Percentiles rank a stretch among this genome's conserved stretches.
Evolutionary conservation across 1,140 invertebrate genomes (phyloP).

Genomic region (Limonius californicus): DNA sequence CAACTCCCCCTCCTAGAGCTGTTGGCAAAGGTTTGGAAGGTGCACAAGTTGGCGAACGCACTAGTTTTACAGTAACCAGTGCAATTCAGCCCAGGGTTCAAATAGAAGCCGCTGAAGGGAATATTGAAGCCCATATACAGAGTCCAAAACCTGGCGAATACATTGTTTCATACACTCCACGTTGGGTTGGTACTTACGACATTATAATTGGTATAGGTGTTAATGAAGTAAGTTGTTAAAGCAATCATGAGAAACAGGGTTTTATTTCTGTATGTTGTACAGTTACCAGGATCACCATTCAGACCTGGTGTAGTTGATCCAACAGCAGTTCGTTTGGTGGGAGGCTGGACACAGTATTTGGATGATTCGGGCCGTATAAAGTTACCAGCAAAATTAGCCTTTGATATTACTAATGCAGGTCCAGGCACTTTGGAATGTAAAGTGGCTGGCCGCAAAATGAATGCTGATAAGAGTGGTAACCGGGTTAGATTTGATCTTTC

Average conservation of each 20-base stretch:
- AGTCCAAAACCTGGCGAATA: conserved; percentile 45
- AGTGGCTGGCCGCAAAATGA: conserved; percentile 57
- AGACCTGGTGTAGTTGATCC: conserved; percentile 41
- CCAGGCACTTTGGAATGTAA: conserved; percentile 66
- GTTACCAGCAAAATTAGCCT: conserved; percentile 70
- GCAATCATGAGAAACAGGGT: neutral
- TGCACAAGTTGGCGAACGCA: conserved; percentile 68
- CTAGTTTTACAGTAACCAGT: conserved; percentile 66
- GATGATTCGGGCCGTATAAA: conserved; percentile 72
- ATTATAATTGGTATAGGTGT: conserved; percentile 54
- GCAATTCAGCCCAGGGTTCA: conserved; percentile 51
- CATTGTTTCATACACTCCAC: conserved; percentile 63
- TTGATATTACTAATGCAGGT: conserved; percentile 72
- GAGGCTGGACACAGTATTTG: conserved; percentile 77
- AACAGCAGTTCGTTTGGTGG: conserved; percentile 54
- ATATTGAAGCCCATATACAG: conserved; percentile 44
- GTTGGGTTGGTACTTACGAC: conserved; percentile 68
- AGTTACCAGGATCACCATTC: conserved; percentile 45
- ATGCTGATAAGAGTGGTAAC: conserved; percentile 39
- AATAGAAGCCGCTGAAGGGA: conserved; percentile 46
- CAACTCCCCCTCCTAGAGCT: conserved; percentile 49
- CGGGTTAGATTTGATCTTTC: conserved; percentile 54
- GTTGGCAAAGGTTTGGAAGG: conserved; percentile 61
- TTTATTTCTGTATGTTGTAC: conserved; percentile 24
- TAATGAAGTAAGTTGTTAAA: conserved; percentile 42